Evolutionary conservation across 2,113 vertebrate species (phyloP).

Genomic region (Sebastes schlegelii): DNA sequence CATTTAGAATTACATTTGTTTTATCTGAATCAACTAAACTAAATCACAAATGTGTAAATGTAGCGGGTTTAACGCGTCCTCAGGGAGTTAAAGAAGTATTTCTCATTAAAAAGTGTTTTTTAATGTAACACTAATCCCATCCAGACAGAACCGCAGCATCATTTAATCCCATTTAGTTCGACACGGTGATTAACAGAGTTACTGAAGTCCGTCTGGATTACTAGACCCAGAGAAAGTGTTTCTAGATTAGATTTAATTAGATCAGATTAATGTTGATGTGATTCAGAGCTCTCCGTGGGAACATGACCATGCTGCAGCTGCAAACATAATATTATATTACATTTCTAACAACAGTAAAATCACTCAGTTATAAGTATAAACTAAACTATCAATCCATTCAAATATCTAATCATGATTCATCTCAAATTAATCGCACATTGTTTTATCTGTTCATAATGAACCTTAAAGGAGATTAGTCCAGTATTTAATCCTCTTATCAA

Average conservation of each 20-base stretch:
- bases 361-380: too few relatives aligned
- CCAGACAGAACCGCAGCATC: slow-evolving; percentile 20
- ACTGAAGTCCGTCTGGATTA: slow-evolving; percentile 52
- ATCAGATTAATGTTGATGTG: slow-evolving; percentile 11
- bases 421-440: too few relatives aligned
- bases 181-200: slow-evolving; percentile 48
- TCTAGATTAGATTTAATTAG: slow-evolving; percentile 15
- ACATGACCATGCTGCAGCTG: background rate
- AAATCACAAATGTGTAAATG: background rate
- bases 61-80: background rate
- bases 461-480: too few relatives aligned
- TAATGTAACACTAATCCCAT: slow-evolving; percentile 50
- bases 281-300: background rate
- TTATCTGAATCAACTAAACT: background rate
- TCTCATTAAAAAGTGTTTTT: slow-evolving; percentile 25
- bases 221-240: background rate
- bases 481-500: too few relatives aligned
- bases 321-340: background rate
- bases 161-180: slow-evolving; percentile 57
- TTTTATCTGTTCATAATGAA: too few relatives aligned
- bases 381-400: too few relatives aligned
- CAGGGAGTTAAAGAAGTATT: background rate
- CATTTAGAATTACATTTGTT: background rate
- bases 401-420: too few relatives aligned
- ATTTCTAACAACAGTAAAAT: too few relatives aligned